Evolutionary conservation across 2,797 vertebrate species (phyloP).

Genomic region (Ficedula albicollis): DNA sequence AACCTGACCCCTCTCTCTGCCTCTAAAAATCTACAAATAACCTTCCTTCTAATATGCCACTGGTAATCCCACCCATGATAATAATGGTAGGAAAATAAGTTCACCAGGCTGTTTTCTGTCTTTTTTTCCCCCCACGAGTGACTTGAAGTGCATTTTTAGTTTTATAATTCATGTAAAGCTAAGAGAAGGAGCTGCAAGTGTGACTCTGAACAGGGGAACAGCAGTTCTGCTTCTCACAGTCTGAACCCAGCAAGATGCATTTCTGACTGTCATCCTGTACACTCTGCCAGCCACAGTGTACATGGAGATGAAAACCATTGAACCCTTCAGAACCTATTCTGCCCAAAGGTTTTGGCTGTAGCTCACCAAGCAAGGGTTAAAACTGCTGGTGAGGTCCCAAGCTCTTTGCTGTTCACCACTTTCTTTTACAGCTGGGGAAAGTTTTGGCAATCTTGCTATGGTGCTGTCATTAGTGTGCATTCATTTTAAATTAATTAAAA

Average conservation of each 20-base stretch:
- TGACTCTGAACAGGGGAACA: not conserved
- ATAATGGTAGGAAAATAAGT: not conserved
- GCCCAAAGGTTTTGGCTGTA: not conserved
- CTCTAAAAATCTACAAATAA: not conserved
- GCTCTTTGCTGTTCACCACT: not conserved
- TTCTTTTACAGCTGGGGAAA: not conserved
- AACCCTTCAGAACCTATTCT: not conserved
- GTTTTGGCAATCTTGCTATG: constrained; percentile 21
- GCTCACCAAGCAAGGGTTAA: not conserved
- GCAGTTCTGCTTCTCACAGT: not conserved
- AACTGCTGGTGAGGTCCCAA: not conserved
- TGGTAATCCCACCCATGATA: not conserved
- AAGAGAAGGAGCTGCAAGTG: not conserved
- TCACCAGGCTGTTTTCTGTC: not conserved
- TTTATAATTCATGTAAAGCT: not conserved
- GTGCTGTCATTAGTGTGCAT: not conserved
- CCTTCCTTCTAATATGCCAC: not conserved
- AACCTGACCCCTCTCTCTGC: not conserved
- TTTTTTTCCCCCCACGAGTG: not conserved
- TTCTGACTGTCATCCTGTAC: not conserved
- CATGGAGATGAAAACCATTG: not conserved
- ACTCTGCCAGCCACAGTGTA: too few relatives aligned
- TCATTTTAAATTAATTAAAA: constrained; percentile 61
- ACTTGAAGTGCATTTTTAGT: not conserved
- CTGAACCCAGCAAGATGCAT: not conserved